These are phyloP conservation scores for Vanacampus margaritifer DNA, from an alignment of 2,113 vertebrate species.

Conservation along the genomic window DNA sequence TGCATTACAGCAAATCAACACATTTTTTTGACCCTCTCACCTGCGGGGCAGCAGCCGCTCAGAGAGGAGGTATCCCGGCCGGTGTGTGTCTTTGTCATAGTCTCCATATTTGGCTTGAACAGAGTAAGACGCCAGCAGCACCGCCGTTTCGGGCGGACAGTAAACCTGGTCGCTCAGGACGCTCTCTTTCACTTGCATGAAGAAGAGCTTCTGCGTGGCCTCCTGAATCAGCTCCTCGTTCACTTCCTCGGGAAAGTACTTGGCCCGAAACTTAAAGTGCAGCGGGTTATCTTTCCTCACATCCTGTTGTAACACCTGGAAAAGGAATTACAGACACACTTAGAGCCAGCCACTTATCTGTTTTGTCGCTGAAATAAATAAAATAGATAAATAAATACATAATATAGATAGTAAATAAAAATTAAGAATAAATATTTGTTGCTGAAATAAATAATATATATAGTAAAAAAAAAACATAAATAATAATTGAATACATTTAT, in stretches of 20 bases:
- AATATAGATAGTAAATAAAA: too few species aligned
- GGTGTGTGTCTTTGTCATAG: conserved; percentile 83
- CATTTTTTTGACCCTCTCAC: conserved; percentile 59
- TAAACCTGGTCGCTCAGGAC: conserved; percentile 92
- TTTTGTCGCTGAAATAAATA: neutral
- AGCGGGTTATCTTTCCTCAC: conserved; percentile 89
- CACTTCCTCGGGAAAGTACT: conserved; percentile 94
- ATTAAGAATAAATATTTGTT: too few species aligned
- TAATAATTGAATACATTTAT: too few species aligned
- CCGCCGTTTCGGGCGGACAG: conserved; percentile 93
- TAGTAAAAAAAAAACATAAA: too few species aligned
- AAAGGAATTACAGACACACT: conserved; percentile 4
- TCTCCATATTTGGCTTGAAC: conserved; percentile 97
- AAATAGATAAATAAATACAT: neutral
- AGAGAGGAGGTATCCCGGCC: conserved; percentile 83
- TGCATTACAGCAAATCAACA: neutral
- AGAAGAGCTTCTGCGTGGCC: conserved; percentile 95
- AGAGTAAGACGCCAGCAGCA: conserved; percentile 91
- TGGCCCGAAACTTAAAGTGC: conserved; percentile 92
- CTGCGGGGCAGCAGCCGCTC: conserved; percentile 89
- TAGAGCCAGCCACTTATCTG: neutral
- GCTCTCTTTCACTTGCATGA: conserved; percentile 91
- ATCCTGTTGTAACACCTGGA: conserved; percentile 88
- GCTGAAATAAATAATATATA: too few species aligned
- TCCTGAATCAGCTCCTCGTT: conserved; percentile 93